These are phyloP conservation scores for Chrysolina americana DNA, from an alignment of 2,888 invertebrate genomes.

Conservation along the genomic window DNA sequence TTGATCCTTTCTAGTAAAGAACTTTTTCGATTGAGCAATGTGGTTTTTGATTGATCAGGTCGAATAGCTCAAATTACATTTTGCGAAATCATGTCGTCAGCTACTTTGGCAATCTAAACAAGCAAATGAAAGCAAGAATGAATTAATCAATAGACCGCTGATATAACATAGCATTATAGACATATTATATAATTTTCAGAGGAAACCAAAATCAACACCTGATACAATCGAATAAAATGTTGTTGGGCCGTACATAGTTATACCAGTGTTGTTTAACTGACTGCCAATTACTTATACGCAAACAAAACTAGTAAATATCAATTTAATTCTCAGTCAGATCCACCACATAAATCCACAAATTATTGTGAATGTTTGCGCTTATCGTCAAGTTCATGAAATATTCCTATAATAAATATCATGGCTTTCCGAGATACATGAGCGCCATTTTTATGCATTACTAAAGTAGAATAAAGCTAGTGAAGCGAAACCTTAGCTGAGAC, in stretches of 20 bases:
- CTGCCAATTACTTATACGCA: not conserved
- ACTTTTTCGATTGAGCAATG: too few species aligned
- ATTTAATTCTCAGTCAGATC: not conserved
- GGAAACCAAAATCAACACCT: too few species aligned
- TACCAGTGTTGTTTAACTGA: not conserved
- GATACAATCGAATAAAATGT: not conserved
- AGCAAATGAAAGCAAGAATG: too few species aligned
- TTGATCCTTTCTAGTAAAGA: too few species aligned
- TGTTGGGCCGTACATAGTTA: not conserved
- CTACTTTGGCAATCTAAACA: too few species aligned
- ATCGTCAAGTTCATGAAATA: conserved; percentile 29
- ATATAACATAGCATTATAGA: too few species aligned
- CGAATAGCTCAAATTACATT: too few species aligned
- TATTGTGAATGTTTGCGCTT: conserved; percentile 15
- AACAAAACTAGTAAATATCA: conserved; percentile 6
- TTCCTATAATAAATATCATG: conserved; percentile 28
- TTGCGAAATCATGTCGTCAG: too few species aligned
- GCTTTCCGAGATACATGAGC: conserved; percentile 22
- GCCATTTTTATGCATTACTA: conserved; percentile 23
- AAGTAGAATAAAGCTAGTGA: conserved; percentile 22
- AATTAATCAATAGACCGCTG: too few species aligned
- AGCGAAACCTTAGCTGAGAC: not conserved
- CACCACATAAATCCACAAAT: conserved; percentile 23
- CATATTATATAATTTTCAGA: too few species aligned
- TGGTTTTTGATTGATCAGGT: too few species aligned